Evolutionary conservation across 2,888 invertebrate species (phyloP), one percentile per base, ranked within the genome.

Genomic region (Nomada lathburiana): DNA sequence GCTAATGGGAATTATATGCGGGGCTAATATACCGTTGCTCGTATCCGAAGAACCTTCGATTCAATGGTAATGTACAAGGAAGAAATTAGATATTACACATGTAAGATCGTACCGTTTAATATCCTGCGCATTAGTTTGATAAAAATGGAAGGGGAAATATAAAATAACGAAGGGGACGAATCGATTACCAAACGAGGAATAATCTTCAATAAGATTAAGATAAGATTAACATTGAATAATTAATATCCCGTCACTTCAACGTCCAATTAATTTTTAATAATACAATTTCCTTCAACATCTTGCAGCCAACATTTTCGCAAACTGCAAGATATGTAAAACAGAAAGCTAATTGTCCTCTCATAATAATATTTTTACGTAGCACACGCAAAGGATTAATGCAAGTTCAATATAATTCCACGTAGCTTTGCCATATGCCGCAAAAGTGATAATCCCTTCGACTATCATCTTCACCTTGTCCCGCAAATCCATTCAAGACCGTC

Each of bases 21-120:
- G 47, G 36, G 23, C 44, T n/a, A 11, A 23, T 29, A 18, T 57
- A 63, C 55, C 44, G 79, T 78, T 72, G 44, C 20, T 53, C 23
- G 1, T 11, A 16, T n/a, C 3, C 0, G 64, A 53, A 36, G 47
- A 42, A 13, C 42, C 20, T n/a, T 0, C 11, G 26, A 79, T 79
- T 79, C 78, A 65, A 76, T 80, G 76, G 44, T 65, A 71, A 80
- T 55, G 26, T 47, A 50, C 53, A 2, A 5, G 50, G 36, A 52
- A 29, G 26, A 4, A 29, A 20, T 16, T 20, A 23, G 47, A 16
- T 23, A n/a, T 64, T 36, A 57, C 42, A 0, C 3, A 23, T 20
- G 13, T 36, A 5, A 52, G 57, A 53, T 9, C 23, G 26, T 29
- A 47, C 47, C 18, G 1, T 26, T 59, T 36, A 47, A 59, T 29